phyloP scores from a whole-genome alignment of 2,113 vertebrate genomes.

The Pangasianodon hypophthalmus region DNA sequence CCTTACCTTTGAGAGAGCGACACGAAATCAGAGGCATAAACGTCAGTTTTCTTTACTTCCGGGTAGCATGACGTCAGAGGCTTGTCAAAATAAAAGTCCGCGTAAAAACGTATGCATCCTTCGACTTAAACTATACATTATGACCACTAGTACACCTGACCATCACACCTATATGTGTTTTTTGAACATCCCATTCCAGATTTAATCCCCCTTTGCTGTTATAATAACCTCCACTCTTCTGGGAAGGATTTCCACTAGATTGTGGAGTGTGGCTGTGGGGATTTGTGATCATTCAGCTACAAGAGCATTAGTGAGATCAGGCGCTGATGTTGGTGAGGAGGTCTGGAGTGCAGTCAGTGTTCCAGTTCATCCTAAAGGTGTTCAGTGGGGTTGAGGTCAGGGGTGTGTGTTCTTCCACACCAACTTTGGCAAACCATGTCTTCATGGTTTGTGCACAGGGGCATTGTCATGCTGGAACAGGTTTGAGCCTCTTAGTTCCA shows the following conservation, averaged over 20 bases:
- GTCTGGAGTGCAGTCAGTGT: too few relatives aligned
- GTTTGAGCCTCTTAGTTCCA: not conserved
- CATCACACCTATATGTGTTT: too few relatives aligned
- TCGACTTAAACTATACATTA: not conserved
- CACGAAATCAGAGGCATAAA: not conserved
- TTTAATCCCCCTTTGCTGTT: too few relatives aligned
- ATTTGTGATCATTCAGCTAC: not conserved
- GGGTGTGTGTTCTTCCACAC: not conserved
- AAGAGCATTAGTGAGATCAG: too few relatives aligned
- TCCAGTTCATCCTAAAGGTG: not conserved
- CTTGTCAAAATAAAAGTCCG: slow-evolving; percentile 44
- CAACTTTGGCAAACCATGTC: not conserved
- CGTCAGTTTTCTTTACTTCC: slow-evolving; percentile 41
- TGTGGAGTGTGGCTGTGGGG: too few relatives aligned
- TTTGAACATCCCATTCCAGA: not conserved
- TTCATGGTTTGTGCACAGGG: not conserved
- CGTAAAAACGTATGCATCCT: not conserved
- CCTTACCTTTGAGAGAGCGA: slow-evolving; percentile 27
- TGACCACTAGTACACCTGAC: too few relatives aligned
- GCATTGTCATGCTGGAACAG: not conserved
- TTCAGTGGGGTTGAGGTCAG: not conserved
- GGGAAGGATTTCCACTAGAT: too few relatives aligned
- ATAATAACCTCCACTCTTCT: too few relatives aligned
- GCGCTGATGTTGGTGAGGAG: too few relatives aligned
- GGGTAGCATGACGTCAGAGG: not conserved